Conservation (phyloP, 2,888 invertebrate species). For the Campoletis raptor region DNA sequence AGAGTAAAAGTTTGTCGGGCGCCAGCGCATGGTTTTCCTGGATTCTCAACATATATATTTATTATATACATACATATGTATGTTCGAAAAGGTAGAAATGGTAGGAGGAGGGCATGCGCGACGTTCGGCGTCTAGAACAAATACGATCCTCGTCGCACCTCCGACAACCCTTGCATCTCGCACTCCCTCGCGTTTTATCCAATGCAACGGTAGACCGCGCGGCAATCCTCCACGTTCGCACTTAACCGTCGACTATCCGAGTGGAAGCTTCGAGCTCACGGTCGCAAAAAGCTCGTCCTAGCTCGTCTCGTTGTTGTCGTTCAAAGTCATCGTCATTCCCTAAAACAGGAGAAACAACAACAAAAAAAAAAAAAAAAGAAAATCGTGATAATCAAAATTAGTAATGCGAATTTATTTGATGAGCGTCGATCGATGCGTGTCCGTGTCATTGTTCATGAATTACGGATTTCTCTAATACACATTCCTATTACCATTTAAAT, state of each 20-base stretch:
- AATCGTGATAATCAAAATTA: conserved; percentile 36
- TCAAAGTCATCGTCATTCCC: conserved; percentile 22
- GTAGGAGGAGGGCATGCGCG: conserved; percentile 71
- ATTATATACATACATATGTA: conserved; percentile 25
- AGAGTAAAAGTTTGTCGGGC: conserved; percentile 48
- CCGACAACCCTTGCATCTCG: conserved; percentile 60
- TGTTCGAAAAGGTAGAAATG: conserved; percentile 13
- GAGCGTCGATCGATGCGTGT: conserved; percentile 52
- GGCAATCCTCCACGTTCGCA: conserved; percentile 76
- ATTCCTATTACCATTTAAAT: conserved; percentile 14
- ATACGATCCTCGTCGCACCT: conserved; percentile 65
- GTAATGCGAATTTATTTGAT: conserved; percentile 42
- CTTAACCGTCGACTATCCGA: conserved; percentile 81
- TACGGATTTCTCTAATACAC: conserved; percentile 7
- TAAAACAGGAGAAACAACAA: not conserved
- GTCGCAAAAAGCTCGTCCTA: conserved; percentile 51
- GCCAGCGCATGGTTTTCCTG: conserved; percentile 43
- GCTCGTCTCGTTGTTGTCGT: conserved; percentile 52
- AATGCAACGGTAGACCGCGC: conserved; percentile 64
- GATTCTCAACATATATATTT: conserved; percentile 19
- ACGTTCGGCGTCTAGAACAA: conserved; percentile 61
- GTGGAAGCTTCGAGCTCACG: conserved; percentile 76
- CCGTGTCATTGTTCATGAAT: conserved; percentile 40
- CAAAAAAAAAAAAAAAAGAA: not conserved
- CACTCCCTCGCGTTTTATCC: conserved; percentile 70